Percentiles rank a stretch among this genome's conserved stretches.
Evolutionary conservation across 30 jellyfish, hydroid and myxozoan species (phyloP).

Genomic region (Turritopsis rubra): DNA sequence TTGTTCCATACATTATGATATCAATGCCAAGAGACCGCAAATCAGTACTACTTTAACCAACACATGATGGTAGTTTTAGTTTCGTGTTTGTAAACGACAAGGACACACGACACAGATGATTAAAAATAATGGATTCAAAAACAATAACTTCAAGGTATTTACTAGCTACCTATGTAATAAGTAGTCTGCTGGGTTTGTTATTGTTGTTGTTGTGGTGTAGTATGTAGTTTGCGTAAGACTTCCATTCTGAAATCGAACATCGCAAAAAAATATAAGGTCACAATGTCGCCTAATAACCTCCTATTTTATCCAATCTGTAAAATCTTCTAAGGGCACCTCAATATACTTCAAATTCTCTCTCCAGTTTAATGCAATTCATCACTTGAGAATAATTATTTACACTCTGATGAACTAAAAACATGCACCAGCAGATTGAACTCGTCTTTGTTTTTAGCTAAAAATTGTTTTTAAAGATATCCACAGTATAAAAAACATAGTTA

Average conservation of each 20-base stretch:
- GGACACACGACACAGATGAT: background rate
- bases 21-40: background rate
- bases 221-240: background rate
- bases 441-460: too few species aligned
- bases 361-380: too few species aligned
- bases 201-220: background rate
- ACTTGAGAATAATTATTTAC: background rate
- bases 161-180: background rate
- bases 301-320: too few species aligned
- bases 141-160: background rate
- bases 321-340: too few species aligned
- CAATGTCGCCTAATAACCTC: background rate
- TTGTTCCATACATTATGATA: background rate
- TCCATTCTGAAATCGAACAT: background rate
- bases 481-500: too few species aligned
- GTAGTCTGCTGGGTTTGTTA: background rate
- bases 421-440: background rate
- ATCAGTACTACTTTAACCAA: background rate
- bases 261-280: background rate
- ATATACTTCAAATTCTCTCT: too few species aligned
- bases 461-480: too few species aligned
- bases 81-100: background rate
- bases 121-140: background rate
- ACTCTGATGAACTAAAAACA: background rate
- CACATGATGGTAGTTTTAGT: background rate